Percentiles rank a stretch among this genome's conserved stretches.
Evolutionary conservation across 2,113 vertebrate genomes (phyloP).

Genomic region (Struthio camelus): DNA sequence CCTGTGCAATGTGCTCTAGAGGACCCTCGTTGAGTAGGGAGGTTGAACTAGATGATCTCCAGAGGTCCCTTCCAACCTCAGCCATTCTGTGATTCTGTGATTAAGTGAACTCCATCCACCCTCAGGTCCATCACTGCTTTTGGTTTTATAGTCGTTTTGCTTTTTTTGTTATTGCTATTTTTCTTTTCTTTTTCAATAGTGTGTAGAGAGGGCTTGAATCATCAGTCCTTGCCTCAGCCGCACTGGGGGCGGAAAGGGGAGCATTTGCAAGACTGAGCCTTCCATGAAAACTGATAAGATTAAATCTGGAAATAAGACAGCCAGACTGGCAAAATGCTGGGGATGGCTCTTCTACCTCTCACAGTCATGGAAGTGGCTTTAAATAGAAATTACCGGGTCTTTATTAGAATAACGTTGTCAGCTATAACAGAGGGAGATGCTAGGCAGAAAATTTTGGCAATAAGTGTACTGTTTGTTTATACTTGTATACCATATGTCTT

Average conservation of each 20-base stretch:
- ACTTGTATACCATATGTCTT: neutral
- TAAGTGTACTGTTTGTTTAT: neutral
- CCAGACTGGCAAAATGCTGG: neutral
- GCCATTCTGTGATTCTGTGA: too few relatives aligned
- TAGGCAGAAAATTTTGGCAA: neutral
- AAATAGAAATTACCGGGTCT: neutral
- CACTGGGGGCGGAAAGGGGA: rapidly evolving
- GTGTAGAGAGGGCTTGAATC: neutral
- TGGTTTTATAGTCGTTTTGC: neutral
- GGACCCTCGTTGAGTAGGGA: too few relatives aligned
- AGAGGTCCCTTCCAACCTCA: too few relatives aligned
- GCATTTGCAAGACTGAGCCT: neutral
- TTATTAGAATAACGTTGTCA: neutral
- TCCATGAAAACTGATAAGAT: neutral
- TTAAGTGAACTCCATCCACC: neutral
- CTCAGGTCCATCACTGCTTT: neutral
- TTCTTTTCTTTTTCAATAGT: neutral
- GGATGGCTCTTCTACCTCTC: neutral
- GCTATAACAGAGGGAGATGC: neutral
- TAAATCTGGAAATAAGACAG: neutral
- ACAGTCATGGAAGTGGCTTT: neutral
- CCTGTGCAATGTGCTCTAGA: too few relatives aligned
- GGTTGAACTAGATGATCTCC: too few relatives aligned
- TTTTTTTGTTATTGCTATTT: neutral
- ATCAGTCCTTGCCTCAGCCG: neutral